Evolutionary conservation across 35 echinoderm and acorn worm species (phyloP).

Genomic region (Lytechinus pictus): DNA sequence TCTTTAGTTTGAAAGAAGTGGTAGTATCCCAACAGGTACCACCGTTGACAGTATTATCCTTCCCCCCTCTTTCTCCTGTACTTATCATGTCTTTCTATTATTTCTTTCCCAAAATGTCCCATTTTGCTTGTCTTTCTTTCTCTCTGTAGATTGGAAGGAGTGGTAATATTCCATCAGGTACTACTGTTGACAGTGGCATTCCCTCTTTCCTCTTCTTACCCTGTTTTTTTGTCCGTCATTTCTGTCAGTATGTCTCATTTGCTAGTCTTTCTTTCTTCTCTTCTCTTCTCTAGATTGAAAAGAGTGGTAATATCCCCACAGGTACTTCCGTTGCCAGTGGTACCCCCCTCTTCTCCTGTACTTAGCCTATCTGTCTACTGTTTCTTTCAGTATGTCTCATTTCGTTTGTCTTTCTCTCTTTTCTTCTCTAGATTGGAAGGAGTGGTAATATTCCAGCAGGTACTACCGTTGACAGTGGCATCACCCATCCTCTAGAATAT

Average conservation of each 20-base stretch:
- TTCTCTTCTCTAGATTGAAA: conserved; percentile 67
- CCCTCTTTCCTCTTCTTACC: too few relatives aligned
- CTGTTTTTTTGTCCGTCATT: too few relatives aligned
- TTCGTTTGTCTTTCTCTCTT: not conserved
- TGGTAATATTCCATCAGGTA: conserved; percentile 98
- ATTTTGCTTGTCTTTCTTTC: not conserved
- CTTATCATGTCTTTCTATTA: too few relatives aligned
- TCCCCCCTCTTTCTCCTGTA: too few relatives aligned
- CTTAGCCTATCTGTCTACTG: conserved; percentile 17
- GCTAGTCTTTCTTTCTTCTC: not conserved
- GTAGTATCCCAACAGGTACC: too few relatives aligned
- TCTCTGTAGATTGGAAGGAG: conserved; percentile 87
- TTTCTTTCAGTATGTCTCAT: not conserved
- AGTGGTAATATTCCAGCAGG: conserved; percentile 99
- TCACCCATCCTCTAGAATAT: conserved; percentile 97
- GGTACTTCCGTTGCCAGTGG: conserved; percentile 97
- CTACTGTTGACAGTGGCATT: conserved; percentile 96
- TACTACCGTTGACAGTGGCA: conserved; percentile 97
- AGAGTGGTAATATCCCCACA: conserved; percentile 98
- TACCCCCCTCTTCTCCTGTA: too few relatives aligned
- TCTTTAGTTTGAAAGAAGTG: too few relatives aligned
- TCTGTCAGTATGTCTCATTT: not conserved
- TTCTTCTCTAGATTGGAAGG: conserved; percentile 73
- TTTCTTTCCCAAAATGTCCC: not conserved
- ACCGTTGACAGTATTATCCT: too few relatives aligned